These are phyloP conservation scores for Karalla daura DNA, from an alignment of 2,797 vertebrate genomes.

Conservation along the genomic window DNA sequence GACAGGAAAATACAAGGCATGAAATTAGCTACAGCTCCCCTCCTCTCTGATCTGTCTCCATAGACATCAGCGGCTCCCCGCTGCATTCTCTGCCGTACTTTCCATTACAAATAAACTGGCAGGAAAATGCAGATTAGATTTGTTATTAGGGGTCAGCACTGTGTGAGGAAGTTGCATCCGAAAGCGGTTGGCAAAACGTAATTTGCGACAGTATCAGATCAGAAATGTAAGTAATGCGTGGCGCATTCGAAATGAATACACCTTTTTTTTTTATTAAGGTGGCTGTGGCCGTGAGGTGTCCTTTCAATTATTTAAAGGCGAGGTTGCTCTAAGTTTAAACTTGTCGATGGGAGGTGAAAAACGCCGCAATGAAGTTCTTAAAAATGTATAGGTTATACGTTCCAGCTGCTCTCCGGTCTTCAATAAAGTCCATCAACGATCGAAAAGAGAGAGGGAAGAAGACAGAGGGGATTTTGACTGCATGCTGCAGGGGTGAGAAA, in stretches of 20 bases:
- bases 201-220: conserved; percentile 25
- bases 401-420: conserved; percentile 6
- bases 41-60: conserved; percentile 62
- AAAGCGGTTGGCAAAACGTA: conserved; percentile 22
- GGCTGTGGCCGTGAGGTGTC: conserved; percentile 6
- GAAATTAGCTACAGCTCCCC: conserved; percentile 77
- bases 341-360: conserved; percentile 27
- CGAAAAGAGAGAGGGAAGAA: background rate
- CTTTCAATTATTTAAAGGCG: conserved; percentile 41
- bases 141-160: conserved; percentile 48
- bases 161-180: conserved; percentile 13
- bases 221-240: background rate
- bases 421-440: background rate
- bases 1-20: conserved; percentile 77
- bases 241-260: conserved; percentile 41
- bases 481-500: background rate
- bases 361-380: conserved; percentile 8
- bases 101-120: conserved; percentile 57
- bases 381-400: conserved; percentile 8
- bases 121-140: conserved; percentile 65
- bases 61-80: conserved; percentile 43
- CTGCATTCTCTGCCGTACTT: conserved; percentile 46
- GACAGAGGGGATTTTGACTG: background rate
- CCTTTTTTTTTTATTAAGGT: conserved; percentile 28
- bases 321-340: conserved; percentile 23